Evolutionary conservation across 2,113 vertebrate species (phyloP).

Genomic region (Phylloscopus whistleri): DNA sequence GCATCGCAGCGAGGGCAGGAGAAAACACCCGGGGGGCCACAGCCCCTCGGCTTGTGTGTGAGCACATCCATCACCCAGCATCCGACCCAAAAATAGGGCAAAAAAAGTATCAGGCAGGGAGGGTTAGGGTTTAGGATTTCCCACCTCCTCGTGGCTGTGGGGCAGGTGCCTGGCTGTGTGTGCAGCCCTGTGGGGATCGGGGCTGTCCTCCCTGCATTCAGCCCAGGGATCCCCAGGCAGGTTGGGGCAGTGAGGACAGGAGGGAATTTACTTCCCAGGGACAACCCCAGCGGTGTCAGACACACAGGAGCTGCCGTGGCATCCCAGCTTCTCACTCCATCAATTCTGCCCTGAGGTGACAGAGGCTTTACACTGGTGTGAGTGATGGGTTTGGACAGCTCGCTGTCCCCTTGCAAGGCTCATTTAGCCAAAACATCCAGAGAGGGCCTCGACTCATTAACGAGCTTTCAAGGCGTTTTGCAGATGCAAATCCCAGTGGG

Average conservation of each 20-base stretch:
- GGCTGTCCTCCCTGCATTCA: background rate
- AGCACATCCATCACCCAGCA: background rate
- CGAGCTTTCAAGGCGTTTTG: background rate
- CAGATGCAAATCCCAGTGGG: background rate
- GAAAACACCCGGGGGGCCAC: rapidly evolving
- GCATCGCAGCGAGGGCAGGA: background rate
- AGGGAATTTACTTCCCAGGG: background rate
- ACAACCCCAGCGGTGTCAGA: background rate
- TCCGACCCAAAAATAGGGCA: background rate
- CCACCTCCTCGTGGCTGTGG: background rate
- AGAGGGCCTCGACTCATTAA: background rate
- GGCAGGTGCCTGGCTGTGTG: rapidly evolving
- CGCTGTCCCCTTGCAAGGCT: background rate
- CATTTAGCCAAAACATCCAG: background rate
- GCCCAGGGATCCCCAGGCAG: background rate
- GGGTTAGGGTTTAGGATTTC: background rate
- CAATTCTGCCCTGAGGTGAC: background rate
- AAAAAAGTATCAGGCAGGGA: background rate
- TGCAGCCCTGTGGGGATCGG: background rate
- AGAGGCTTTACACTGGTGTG: background rate
- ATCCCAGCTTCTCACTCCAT: background rate
- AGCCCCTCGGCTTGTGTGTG: background rate
- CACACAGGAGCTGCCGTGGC: background rate
- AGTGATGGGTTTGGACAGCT: background rate
- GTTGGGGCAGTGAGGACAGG: rapidly evolving